Evolutionary conservation across 2,113 vertebrate genomes (phyloP).

Genomic region (Pterocles burchelli): DNA sequence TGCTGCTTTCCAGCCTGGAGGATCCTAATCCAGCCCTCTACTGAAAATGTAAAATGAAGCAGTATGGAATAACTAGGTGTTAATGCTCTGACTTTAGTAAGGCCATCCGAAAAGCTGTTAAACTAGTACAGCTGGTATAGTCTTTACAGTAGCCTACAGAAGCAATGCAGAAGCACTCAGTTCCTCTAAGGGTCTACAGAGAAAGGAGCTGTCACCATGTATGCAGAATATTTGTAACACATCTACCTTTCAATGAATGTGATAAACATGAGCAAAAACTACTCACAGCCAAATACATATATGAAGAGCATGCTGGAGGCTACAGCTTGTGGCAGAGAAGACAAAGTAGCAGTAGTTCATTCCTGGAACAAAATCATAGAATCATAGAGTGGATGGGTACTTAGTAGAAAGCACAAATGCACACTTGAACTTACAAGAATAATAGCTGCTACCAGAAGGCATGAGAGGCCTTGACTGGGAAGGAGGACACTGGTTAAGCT

Average conservation of each 20-base stretch:
- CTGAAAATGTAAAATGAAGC: not conserved
- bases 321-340: not conserved
- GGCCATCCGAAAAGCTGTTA: not conserved
- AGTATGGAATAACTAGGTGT: not conserved
- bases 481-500: not conserved
- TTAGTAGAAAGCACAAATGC: not conserved
- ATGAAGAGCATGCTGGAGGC: not conserved
- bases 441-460: not conserved
- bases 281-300: accelerated
- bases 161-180: not conserved
- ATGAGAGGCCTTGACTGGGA: not conserved
- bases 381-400: not conserved
- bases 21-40: not conserved
- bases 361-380: not conserved
- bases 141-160: not conserved
- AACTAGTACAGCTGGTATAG: not conserved
- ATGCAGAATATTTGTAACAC: not conserved
- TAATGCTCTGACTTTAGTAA: not conserved
- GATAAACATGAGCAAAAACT: not conserved
- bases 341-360: not conserved
- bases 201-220: not conserved
- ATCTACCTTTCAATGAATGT: not conserved
- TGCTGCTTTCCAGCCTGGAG: not conserved
- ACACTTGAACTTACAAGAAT: not conserved
- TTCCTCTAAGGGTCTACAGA: not conserved